These are phyloP conservation scores for Polydesmus complanatus DNA, from an alignment of 2,888 invertebrate species.

Conservation along the genomic window DNA sequence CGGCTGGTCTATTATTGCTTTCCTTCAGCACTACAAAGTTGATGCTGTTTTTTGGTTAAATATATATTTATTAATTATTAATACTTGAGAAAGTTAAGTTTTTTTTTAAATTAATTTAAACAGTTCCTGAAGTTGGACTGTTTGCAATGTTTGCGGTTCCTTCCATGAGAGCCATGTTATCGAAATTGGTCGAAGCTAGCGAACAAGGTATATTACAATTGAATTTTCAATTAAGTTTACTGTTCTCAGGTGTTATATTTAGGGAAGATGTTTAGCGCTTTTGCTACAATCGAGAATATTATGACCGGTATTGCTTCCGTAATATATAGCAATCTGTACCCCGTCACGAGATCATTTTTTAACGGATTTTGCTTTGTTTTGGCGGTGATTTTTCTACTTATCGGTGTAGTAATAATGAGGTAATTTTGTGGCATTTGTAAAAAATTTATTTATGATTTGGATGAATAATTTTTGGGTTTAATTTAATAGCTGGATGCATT, in stretches of 20 bases:
- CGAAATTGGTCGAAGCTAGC: conserved; percentile 9
- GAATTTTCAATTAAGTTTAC: not conserved
- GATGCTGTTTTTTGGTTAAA: conserved; percentile 10
- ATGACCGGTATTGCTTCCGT: not conserved
- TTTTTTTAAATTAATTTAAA: too few species aligned
- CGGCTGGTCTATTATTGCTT: not conserved
- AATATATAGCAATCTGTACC: conserved; percentile 8
- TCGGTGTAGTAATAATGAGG: too few species aligned
- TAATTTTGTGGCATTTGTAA: too few species aligned
- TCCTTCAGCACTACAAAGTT: conserved; percentile 1
- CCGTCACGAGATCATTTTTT: conserved; percentile 1
- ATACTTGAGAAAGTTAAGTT: too few species aligned
- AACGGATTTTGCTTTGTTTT: conserved; percentile 11
- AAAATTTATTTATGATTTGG: too few species aligned
- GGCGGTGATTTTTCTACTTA: not conserved
- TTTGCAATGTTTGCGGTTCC: conserved; percentile 7
- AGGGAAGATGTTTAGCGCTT: conserved; percentile 12
- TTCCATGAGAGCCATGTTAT: conserved; percentile 9
- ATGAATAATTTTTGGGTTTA: too few species aligned
- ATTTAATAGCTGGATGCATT: not conserved
- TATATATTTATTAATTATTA: too few species aligned
- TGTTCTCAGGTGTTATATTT: not conserved
- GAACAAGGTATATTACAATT: conserved; percentile 14
- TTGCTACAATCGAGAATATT: conserved; percentile 11
- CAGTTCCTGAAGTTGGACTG: conserved; percentile 12